phyloP scores from a whole-genome alignment of 2,113 vertebrate genomes.

The Plectropomus leopardus region DNA sequence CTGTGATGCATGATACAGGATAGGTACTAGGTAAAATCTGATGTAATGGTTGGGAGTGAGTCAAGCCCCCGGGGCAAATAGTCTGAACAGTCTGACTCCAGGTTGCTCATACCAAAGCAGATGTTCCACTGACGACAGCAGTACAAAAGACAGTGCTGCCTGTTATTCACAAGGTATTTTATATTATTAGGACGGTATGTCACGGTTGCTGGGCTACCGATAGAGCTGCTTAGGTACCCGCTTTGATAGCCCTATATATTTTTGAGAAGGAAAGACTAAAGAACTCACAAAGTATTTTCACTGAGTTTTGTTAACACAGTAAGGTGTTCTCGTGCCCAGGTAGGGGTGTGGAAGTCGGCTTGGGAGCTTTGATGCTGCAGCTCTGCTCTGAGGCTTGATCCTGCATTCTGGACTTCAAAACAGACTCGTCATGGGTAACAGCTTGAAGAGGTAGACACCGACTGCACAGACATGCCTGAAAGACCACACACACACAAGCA shows the following conservation, averaged over 20 bases:
- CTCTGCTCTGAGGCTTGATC: slow-evolving; percentile 86
- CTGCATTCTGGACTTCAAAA: slow-evolving; percentile 92
- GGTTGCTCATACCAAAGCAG: slow-evolving; percentile 79
- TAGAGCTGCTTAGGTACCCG: slow-evolving; percentile 25
- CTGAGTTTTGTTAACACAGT: slow-evolving; percentile 55
- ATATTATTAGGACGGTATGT: slow-evolving; percentile 41
- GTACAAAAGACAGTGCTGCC: slow-evolving; percentile 60
- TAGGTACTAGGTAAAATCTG: slow-evolving; percentile 74
- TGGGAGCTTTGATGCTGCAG: slow-evolving; percentile 91
- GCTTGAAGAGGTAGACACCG: slow-evolving; percentile 88
- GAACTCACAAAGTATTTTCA: slow-evolving; percentile 43
- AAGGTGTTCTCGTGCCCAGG: slow-evolving; percentile 75
- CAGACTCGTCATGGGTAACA: slow-evolving; percentile 89
- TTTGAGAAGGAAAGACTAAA: slow-evolving; percentile 41
- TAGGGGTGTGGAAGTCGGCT: slow-evolving; percentile 87
- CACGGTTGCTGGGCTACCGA: slow-evolving; percentile 34
- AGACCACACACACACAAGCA: slow-evolving; percentile 71
- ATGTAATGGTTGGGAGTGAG: slow-evolving; percentile 81
- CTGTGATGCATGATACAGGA: slow-evolving; percentile 71
- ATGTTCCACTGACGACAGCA: slow-evolving; percentile 77
- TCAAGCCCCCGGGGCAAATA: slow-evolving; percentile 71
- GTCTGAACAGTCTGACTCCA: slow-evolving; percentile 71
- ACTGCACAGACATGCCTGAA: slow-evolving; percentile 92
- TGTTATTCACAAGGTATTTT: slow-evolving; percentile 56
- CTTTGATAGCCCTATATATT: slow-evolving; percentile 35